A percentile compares a stretch with the other conserved stretches of the same genome.
These are phyloP conservation scores for Aspidiotus rigidus DNA, from an alignment of 2,888 invertebrate genomes.

Conservation along the genomic window DNA sequence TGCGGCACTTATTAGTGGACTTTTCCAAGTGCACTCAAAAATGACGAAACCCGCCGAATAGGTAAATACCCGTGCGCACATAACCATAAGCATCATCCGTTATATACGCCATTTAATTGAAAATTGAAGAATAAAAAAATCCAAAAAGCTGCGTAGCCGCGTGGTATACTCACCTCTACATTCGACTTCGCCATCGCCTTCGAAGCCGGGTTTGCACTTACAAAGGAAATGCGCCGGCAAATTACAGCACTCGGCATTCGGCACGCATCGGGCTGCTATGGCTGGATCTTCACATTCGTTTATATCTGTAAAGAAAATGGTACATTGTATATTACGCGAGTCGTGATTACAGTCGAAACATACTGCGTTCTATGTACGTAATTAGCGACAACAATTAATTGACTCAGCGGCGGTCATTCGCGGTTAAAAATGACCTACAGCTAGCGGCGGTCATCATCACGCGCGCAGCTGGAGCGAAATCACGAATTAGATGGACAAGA, in stretches of 20 bases:
- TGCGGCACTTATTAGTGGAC: no score
- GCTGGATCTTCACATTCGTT: constrained; percentile 87
- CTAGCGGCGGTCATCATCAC: constrained; percentile 1
- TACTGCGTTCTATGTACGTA: background rate
- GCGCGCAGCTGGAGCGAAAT: background rate
- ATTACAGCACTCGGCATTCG: constrained; percentile 90
- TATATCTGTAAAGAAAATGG: constrained; percentile 55
- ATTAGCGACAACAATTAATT: constrained; percentile 1
- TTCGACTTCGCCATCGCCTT: constrained; percentile 80
- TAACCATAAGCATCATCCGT: no score
- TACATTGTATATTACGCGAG: background rate
- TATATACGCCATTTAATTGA: no score
- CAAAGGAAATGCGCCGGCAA: constrained; percentile 88
- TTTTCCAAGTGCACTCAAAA: no score
- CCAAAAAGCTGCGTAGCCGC: no score
- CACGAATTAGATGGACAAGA: constrained; percentile 1
- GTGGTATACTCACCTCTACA: constrained; percentile 68
- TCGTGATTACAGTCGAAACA: background rate
- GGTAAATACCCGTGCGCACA: no score
- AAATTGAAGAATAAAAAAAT: no score
- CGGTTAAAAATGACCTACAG: background rate
- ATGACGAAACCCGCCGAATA: no score
- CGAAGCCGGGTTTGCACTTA: constrained; percentile 82
- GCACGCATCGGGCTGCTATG: constrained; percentile 73
- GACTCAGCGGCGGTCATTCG: background rate